Conservation (phyloP, 2,797 vertebrate genomes). For the Chelmon rostratus region DNA sequence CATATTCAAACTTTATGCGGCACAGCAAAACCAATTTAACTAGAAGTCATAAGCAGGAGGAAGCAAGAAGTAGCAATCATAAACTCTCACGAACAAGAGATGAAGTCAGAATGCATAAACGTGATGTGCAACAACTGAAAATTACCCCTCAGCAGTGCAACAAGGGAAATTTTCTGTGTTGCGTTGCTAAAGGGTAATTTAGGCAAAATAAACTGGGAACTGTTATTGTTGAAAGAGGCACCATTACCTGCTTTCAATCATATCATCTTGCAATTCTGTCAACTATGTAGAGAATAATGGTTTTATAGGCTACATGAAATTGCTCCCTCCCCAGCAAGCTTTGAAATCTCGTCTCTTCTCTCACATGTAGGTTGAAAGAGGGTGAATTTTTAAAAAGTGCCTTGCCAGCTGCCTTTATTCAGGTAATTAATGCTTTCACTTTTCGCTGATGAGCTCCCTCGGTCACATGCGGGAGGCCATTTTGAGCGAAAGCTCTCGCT, state of each 20-base stretch:
- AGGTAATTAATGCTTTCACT: conserved; percentile 77
- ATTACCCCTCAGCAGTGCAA: conserved; percentile 44
- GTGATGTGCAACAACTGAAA: conserved; percentile 39
- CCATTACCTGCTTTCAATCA: conserved; percentile 61
- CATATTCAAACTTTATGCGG: conserved; percentile 23
- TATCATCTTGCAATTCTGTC: conserved; percentile 47
- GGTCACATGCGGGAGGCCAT: conserved; percentile 48
- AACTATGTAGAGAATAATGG: conserved; percentile 46
- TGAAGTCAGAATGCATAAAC: conserved; percentile 40
- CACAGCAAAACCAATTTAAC: conserved; percentile 40
- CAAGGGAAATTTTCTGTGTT: conserved; percentile 43
- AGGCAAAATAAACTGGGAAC: conserved; percentile 61
- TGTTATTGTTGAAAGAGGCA: conserved; percentile 60
- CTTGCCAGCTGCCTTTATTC: conserved; percentile 63
- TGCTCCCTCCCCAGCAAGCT: conserved; percentile 38
- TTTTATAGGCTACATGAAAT: conserved; percentile 46
- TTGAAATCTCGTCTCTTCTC: conserved; percentile 35
- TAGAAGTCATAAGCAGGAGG: conserved; percentile 40
- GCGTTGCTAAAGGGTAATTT: conserved; percentile 48
- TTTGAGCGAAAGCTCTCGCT: conserved; percentile 47
- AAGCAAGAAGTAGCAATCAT: conserved; percentile 26
- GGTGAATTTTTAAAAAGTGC: conserved; percentile 53
- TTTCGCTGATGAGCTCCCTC: conserved; percentile 64
- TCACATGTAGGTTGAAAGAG: conserved; percentile 34
- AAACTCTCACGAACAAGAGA: conserved; percentile 29